Base-by-base conservation (phyloP, 1,140 invertebrate species). In the Helicorthomorpha holstii region DNA sequence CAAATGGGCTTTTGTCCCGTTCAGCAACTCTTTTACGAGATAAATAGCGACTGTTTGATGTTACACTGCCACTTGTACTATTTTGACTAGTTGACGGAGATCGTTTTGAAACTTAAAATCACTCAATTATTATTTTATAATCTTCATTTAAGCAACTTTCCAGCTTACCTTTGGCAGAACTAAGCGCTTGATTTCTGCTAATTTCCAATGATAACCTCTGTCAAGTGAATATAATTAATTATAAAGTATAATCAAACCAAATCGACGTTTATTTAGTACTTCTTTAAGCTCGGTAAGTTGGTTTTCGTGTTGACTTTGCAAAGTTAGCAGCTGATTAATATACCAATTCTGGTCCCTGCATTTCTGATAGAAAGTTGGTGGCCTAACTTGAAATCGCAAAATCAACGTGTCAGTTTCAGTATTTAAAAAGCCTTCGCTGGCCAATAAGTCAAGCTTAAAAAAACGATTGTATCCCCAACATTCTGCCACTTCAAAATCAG, bases 391-490 rank as follows among this genome's bases (percentile, higher is more conserved):
- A 67, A 92, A 94, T 60, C 82, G 57, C 14, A 73, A 57, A 2
- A 68, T 65, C 2, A 73, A 59, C 25, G 66, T 68, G 51, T 64
- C 60, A 19, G 53, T 55, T 27, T 67, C 62, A 10, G 64, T 66
- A 54, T 70, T 69, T 10, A 75, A 63, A 65, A 91, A 95, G 0
- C 90, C 89, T 72, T 94, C 89, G 59, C 80, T 85, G 21, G 84
- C 86, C 14, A 95, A 73, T 38, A 91, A 70, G 71, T 93, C 89
- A 46, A 95, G 73, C 49, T 88, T 71, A 66, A 92, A 95, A 68
- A 95, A 95, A 55, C 89, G 72, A 65, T 93, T 95, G 64, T 94
- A 95, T 7, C 90, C 90, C 90, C 89, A 94, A 64, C 89, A 95
- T 73, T 95, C 90, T n/a, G 88, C 88, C 54, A 93, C 86, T 72